Conservation (phyloP, 2,113 vertebrate species). For the Apteryx owenii region DNA sequence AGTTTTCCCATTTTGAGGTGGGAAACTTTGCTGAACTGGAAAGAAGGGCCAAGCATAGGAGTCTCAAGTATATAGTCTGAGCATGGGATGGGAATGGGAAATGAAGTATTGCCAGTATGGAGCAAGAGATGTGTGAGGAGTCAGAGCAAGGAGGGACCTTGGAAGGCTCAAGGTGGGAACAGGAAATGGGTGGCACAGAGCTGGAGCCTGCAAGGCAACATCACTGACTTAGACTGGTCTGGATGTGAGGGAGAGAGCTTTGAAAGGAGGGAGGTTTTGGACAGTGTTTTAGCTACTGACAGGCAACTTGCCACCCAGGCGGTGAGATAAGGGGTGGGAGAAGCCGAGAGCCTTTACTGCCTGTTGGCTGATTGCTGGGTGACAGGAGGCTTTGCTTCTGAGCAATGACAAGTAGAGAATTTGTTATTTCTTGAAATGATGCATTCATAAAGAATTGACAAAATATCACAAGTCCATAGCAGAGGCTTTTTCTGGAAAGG, state of each 20-base stretch:
- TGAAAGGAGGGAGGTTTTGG: background rate
- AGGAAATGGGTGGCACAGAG: background rate
- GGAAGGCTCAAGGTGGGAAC: background rate
- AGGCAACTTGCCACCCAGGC: background rate
- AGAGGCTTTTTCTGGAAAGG: too few relatives aligned
- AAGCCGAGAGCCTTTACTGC: background rate
- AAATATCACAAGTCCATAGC: rapidly evolving
- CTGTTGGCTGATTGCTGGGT: background rate
- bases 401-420: background rate
- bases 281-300: background rate
- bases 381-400: background rate
- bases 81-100: background rate
- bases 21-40: background rate
- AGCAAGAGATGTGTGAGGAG: rapidly evolving
- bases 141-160: rapidly evolving
- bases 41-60: background rate
- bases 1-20: background rate
- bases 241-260: background rate
- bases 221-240: rapidly evolving
- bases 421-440: background rate
- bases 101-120: rapidly evolving
- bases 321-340: rapidly evolving
- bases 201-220: background rate
- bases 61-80: rapidly evolving
- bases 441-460: rapidly evolving